A percentile compares a stretch with the other conserved stretches of the same genome.
Evolutionary conservation across 2,888 invertebrate species (phyloP).

Genomic region (Xylota segnis): DNA sequence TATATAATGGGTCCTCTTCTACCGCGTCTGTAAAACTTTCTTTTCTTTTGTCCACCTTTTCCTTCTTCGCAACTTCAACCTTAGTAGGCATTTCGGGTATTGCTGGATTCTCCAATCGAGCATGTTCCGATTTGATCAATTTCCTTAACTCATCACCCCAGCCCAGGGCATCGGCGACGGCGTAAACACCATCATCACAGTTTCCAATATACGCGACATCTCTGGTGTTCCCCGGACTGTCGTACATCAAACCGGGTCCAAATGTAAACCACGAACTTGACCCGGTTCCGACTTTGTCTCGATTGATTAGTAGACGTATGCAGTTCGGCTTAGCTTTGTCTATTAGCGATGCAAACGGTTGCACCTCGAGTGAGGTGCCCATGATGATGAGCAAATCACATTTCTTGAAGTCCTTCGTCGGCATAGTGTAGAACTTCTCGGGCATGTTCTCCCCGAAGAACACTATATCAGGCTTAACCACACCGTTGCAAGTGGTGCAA

Average conservation of each 20-base stretch:
- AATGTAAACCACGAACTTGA: conserved; percentile 80
- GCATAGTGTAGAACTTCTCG: conserved; percentile 89
- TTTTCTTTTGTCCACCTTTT: no score
- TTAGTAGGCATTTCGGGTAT: no score
- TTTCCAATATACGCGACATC: conserved; percentile 94
- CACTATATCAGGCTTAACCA: conserved; percentile 97
- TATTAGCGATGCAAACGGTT: conserved; percentile 96
- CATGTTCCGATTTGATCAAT: conserved; percentile 86
- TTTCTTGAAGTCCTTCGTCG: conserved; percentile 90
- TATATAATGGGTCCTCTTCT: no score
- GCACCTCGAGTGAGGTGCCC: conserved; percentile 97
- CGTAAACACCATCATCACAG: conserved; percentile 92
- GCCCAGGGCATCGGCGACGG: conserved; percentile 90
- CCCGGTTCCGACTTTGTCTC: conserved; percentile 89
- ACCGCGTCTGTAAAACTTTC: no score
- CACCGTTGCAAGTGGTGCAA: conserved; percentile 90
- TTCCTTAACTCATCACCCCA: conserved; percentile 90
- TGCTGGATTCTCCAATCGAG: conserved; percentile 84
- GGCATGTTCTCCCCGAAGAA: conserved; percentile 98
- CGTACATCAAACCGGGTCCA: conserved; percentile 89
- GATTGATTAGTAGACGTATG: conserved; percentile 94
- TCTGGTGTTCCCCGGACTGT: conserved; percentile 86
- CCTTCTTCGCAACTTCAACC: no score
- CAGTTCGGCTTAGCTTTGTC: conserved; percentile 90
- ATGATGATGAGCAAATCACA: conserved; percentile 97